These are phyloP conservation scores for Planiliza haematocheilus DNA, from an alignment of 2,113 vertebrate genomes.

Conservation along the genomic window DNA sequence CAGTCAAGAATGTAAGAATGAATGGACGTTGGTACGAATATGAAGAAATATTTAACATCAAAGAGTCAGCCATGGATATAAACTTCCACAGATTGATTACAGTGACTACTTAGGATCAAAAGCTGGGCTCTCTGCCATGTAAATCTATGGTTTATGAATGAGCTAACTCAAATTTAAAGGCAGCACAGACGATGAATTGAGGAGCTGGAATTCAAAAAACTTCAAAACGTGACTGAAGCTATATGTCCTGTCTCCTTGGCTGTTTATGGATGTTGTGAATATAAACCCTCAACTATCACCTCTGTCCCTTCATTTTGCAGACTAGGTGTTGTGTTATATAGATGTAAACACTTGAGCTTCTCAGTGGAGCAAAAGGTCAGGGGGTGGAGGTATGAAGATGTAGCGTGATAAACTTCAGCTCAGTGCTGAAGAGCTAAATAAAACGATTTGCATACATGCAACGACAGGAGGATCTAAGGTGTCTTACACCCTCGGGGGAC, in stretches of 20 bases:
- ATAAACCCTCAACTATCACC: not conserved
- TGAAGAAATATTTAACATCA: not conserved
- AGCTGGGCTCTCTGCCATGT: too few relatives aligned
- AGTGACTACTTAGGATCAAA: too few relatives aligned
- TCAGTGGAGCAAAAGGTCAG: conserved; percentile 25
- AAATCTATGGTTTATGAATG: too few relatives aligned
- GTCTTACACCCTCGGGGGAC: conserved; percentile 21
- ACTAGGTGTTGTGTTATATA: conserved; percentile 22
- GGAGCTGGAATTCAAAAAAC: too few relatives aligned
- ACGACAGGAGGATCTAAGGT: conserved; percentile 31
- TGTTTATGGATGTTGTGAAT: too few relatives aligned
- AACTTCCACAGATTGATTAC: too few relatives aligned
- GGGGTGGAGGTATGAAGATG: conserved; percentile 4
- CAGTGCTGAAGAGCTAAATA: not conserved
- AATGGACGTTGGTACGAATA: not conserved
- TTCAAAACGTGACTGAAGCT: too few relatives aligned
- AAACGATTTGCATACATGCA: conserved; percentile 14
- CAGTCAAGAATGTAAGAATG: not conserved
- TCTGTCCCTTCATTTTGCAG: not conserved
- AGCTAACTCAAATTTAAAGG: too few relatives aligned
- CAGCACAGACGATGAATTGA: too few relatives aligned
- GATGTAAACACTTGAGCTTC: conserved; percentile 22
- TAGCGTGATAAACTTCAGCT: not conserved
- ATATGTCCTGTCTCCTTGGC: too few relatives aligned
- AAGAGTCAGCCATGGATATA: too few relatives aligned